phyloP scores from a whole-genome alignment of 2,797 vertebrate species.

The Dendrocincla fuliginosa region DNA sequence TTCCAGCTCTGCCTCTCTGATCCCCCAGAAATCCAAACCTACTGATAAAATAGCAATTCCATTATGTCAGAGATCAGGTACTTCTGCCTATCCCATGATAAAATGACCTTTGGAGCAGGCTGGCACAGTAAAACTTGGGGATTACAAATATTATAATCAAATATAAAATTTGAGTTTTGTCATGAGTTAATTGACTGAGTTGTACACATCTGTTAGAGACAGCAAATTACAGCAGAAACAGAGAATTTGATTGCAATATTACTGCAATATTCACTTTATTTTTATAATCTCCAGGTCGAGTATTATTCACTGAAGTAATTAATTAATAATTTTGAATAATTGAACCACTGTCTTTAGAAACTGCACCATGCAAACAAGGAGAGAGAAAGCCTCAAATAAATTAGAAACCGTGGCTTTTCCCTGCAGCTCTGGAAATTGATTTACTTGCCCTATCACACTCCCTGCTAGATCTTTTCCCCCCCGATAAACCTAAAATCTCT shows the following conservation, averaged over 20 bases:
- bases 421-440: neutral
- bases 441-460: neutral
- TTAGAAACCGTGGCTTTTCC: neutral
- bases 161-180: neutral
- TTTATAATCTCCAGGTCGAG: neutral
- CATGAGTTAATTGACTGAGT: neutral
- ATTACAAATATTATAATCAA: neutral
- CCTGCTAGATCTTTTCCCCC: neutral
- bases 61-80: neutral
- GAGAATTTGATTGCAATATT: neutral
- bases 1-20: accelerated
- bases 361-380: neutral
- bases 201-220: neutral
- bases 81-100: neutral
- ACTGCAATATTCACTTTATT: conserved; percentile 20
- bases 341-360: conserved; percentile 34
- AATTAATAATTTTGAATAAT: conserved; percentile 23
- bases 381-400: neutral
- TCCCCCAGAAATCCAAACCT: neutral
- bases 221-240: conserved; percentile 1
- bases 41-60: neutral
- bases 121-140: neutral
- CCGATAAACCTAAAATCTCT: neutral
- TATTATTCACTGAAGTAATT: conserved; percentile 18
- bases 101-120: neutral